Percentiles rank a stretch among this genome's conserved stretches.
Conservation (phyloP, 92 coral and sea anemone species). For the Porites lobata region DNA sequence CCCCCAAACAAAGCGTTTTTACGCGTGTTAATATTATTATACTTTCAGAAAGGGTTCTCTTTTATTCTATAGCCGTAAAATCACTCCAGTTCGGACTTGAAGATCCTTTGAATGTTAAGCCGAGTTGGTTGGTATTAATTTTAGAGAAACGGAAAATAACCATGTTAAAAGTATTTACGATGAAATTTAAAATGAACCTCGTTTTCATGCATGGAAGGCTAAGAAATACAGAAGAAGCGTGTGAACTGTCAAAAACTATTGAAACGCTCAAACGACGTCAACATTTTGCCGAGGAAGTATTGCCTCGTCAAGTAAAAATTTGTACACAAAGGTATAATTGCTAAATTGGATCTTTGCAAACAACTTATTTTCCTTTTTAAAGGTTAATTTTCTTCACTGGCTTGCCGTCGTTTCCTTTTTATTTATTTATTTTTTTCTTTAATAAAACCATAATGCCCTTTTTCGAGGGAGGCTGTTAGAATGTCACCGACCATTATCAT, state of each 20-base stretch:
- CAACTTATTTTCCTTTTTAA: conserved; percentile 10
- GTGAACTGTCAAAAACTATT: conserved; percentile 10
- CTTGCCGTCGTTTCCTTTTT: background rate
- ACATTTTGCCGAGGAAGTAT: conserved; percentile 40
- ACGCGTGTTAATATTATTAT: background rate
- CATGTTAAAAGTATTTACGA: background rate
- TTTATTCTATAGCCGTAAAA: background rate
- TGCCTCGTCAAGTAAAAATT: conserved; percentile 29
- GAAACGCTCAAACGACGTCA: conserved; percentile 7
- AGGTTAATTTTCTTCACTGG: conserved; percentile 1
- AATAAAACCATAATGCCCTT: no score
- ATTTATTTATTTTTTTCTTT: no score
- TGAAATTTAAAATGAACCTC: background rate
- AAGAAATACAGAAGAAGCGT: conserved; percentile 10
- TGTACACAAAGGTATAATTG: conserved; percentile 31
- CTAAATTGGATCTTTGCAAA: conserved; percentile 52
- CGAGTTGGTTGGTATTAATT: background rate
- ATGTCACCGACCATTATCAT: no score
- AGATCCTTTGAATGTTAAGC: background rate
- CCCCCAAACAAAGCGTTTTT: background rate
- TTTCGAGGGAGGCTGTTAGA: no score
- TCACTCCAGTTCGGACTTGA: background rate
- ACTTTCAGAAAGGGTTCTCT: background rate
- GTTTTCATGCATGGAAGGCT: background rate
- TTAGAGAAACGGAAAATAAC: background rate